phyloP scores from a whole-genome alignment of 2,797 vertebrate genomes.

The Acropternis orthonyx region DNA sequence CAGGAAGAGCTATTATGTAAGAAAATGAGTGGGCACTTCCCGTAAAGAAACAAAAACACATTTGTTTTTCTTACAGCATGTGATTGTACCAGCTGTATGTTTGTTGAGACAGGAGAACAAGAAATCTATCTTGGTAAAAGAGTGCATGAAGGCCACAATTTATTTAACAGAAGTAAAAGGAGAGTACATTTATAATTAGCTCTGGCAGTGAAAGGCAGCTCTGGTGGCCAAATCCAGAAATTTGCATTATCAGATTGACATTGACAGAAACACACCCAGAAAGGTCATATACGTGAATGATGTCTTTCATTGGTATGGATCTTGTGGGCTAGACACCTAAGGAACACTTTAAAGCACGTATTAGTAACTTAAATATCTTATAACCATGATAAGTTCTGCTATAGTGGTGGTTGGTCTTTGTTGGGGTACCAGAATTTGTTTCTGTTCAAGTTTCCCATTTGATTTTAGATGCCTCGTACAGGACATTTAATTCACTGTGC shows the following conservation, averaged over 20 bases:
- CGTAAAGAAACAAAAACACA: background rate
- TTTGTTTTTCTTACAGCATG: background rate
- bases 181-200: background rate
- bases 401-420: background rate
- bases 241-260: background rate
- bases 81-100: background rate
- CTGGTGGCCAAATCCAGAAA: background rate
- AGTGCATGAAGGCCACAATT: background rate
- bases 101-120: background rate
- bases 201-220: background rate
- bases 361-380: background rate
- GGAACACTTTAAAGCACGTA: background rate
- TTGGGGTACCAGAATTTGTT: background rate
- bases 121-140: background rate
- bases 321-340: background rate
- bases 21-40: background rate
- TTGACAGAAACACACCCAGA: background rate
- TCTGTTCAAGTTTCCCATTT: background rate
- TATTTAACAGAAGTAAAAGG: background rate
- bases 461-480: background rate
- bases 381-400: background rate
- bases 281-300: background rate
- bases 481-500: background rate
- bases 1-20: background rate
- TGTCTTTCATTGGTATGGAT: background rate